These are phyloP conservation scores for Podarcis siculus DNA, from an alignment of 2,797 vertebrate species.

Conservation along the genomic window DNA sequence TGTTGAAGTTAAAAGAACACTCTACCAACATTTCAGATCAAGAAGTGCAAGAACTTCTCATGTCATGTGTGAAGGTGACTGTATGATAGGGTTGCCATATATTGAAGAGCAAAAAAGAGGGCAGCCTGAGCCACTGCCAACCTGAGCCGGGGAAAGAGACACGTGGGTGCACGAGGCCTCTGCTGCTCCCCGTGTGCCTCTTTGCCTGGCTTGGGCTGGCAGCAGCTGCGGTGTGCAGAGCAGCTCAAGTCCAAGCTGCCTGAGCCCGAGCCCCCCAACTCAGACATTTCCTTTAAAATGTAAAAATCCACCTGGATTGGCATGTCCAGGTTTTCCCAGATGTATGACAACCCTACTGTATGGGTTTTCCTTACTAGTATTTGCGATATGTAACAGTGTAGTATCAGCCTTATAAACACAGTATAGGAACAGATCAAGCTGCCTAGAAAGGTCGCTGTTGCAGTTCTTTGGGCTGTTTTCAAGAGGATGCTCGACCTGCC, in stretches of 20 bases:
- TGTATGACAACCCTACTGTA: no score
- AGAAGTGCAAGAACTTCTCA: not conserved
- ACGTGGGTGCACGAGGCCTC: no score
- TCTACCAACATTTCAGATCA: not conserved
- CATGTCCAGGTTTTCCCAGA: no score
- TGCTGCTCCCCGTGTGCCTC: no score
- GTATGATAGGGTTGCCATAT: not conserved
- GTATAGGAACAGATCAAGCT: not conserved
- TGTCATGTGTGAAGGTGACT: not conserved
- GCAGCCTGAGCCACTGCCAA: no score
- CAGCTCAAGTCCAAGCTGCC: no score
- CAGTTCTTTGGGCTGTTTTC: not conserved
- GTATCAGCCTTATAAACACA: not conserved
- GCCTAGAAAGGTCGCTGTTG: not conserved
- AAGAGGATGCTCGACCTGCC: not conserved
- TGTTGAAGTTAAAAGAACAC: not conserved
- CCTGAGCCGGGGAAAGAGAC: no score
- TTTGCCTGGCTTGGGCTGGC: accelerated
- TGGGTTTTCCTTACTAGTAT: no score
- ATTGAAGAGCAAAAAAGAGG: not conserved
- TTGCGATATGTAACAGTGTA: not conserved
- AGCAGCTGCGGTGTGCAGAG: no score
- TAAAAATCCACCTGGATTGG: no score
- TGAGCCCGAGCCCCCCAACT: no score
- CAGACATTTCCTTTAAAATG: no score